A percentile compares a stretch with the other conserved stretches of the same genome.
phyloP scores from a whole-genome alignment of 2,888 invertebrate species.

The Chelonus formosanus region DNA sequence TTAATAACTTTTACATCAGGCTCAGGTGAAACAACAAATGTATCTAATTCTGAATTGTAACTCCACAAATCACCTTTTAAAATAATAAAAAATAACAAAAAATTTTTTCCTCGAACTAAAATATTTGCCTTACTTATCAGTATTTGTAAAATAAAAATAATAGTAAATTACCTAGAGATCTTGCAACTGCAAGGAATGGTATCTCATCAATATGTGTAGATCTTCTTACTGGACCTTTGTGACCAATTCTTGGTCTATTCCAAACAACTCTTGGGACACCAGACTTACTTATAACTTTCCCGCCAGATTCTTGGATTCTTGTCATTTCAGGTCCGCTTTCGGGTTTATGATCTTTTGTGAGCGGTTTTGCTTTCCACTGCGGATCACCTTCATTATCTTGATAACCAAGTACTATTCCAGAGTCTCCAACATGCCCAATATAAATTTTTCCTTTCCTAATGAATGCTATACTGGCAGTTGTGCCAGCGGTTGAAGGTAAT shows the following conservation, averaged over 20 bases:
- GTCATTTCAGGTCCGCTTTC: conserved; percentile 84
- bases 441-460: conserved; percentile 94
- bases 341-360: conserved; percentile 96
- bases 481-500: conserved; percentile 95
- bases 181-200: conserved; percentile 94
- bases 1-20: conserved; percentile 91
- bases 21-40: conserved; percentile 97
- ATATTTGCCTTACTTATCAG: background rate
- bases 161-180: conserved; percentile 77
- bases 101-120: background rate
- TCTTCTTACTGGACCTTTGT: conserved; percentile 86
- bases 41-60: conserved; percentile 88
- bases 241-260: conserved; percentile 89
- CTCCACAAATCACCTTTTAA: conserved; percentile 91
- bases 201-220: conserved; percentile 93
- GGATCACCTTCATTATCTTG: conserved; percentile 73
- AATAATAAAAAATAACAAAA: conserved; percentile 10
- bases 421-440: conserved; percentile 98
- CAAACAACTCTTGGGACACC: conserved; percentile 97
- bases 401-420: conserved; percentile 89
- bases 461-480: conserved; percentile 95
- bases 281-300: conserved; percentile 79
- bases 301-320: conserved; percentile 83
- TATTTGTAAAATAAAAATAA: conserved; percentile 16
- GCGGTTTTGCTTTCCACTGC: conserved; percentile 81